A percentile compares a stretch with the other conserved stretches of the same genome.
Evolutionary conservation across 2,113 vertebrate species (phyloP).

Genomic region (Cottus gobio): DNA sequence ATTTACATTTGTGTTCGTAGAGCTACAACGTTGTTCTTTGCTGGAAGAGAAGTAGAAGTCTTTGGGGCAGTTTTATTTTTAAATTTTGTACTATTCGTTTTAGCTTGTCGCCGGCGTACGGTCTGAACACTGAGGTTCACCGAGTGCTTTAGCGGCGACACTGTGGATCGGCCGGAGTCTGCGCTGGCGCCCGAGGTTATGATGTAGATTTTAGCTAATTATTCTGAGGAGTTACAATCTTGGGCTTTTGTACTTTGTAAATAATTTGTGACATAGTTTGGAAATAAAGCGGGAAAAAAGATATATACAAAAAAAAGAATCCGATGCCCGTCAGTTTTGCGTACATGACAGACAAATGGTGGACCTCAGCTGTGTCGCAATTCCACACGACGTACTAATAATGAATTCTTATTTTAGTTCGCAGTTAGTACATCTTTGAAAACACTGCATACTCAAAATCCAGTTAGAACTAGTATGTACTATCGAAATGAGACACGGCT

Average conservation of each 20-base stretch:
- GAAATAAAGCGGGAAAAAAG: conserved; percentile 33
- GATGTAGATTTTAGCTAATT: conserved; percentile 34
- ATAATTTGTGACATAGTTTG: conserved; percentile 69
- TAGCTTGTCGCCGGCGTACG: conserved; percentile 22
- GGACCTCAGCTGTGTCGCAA: conserved; percentile 41
- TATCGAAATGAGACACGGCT: conserved; percentile 27
- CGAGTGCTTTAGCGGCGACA: conserved; percentile 35
- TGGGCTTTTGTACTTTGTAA: conserved; percentile 65
- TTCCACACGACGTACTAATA: conserved; percentile 19
- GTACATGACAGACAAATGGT: conserved; percentile 37
- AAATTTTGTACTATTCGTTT: not conserved
- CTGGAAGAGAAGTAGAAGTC: not conserved
- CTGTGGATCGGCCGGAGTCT: conserved; percentile 42
- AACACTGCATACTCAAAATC: conserved; percentile 6
- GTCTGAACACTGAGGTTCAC: conserved; percentile 38
- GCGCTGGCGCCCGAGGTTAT: conserved; percentile 22
- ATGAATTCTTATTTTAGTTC: not conserved
- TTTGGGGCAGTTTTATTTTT: not conserved
- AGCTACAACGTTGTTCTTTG: conserved; percentile 1
- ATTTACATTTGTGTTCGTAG: conserved; percentile 16
- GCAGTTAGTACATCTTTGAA: conserved; percentile 10
- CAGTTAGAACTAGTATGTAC: not conserved
- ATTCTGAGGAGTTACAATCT: conserved; percentile 35
- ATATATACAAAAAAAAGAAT: conserved; percentile 15
- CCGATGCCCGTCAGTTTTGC: conserved; percentile 40